Evolutionary conservation across 2,797 vertebrate species (phyloP), one percentile per base, ranked within the genome.

Genomic region (Myotis myotis): DNA sequence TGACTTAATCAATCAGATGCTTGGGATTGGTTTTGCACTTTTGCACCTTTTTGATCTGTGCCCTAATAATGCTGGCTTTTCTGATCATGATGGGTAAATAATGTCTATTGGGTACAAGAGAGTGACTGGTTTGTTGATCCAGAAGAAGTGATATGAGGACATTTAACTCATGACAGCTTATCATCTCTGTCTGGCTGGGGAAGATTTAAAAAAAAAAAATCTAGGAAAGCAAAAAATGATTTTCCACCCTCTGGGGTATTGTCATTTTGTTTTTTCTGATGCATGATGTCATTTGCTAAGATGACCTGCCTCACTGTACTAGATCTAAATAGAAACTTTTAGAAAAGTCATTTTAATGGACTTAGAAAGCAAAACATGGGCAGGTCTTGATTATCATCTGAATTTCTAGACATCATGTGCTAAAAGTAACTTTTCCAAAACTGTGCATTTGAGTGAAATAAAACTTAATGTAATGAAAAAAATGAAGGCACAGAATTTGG

Each of bases 81-180:
- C 75, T 19, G 64, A 0, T 79, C 76, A 76, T 83, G 87, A 38
- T 70, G 57, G 82, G 53, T 75, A 96, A 95, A 95, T 74, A 49
- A 60, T 82, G 84, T 86, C 55, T 89, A 15, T n/a, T 93, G 79
- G 28, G 12, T 84, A 76, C 25, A 93, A 86, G 64, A 92, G 74
- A 92, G 13, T 79, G 51, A 86, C 74, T 33, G n/a, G 88, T 96
- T 93, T 96, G 75, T 90, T 94, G 93, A 96, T 94, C 95, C 96
- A 97, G 92, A 96, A 91, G 87, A 75, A 96, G 70, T 57, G 82
- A 83, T 94, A 82, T 11, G 60, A 89, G 75, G 71, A 88, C 90
- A 92, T 96, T 96, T 92, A 92, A 87, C 88, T 96, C 88, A 84
- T 96, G 95, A 92, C 93, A 96, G 90, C 93, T 93, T 95, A 97